Evolutionary conservation across 2,888 invertebrate genomes (phyloP).

Genomic region (Capitulum mitella): DNA sequence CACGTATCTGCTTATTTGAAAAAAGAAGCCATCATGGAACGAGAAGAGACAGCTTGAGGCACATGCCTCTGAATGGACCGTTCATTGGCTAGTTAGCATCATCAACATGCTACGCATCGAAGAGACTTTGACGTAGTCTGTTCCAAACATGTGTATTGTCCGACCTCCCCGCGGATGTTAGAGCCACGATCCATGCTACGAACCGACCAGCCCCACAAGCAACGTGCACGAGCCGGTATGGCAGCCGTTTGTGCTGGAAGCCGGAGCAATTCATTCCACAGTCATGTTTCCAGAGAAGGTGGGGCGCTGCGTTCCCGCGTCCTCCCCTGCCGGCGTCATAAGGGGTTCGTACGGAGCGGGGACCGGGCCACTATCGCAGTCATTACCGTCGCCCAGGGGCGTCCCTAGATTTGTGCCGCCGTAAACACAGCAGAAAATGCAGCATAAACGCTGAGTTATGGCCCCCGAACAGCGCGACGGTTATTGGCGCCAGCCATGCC

Average conservation of each 20-base stretch:
- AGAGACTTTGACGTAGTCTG: no score
- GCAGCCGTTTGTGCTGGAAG: background rate
- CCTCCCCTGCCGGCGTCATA: background rate
- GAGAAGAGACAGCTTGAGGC: no score
- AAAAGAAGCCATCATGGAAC: no score
- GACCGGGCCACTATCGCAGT: background rate
- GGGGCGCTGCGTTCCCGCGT: background rate
- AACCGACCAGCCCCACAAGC: no score
- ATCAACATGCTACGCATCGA: no score
- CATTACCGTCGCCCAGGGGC: background rate
- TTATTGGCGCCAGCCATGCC: background rate
- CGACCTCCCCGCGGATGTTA: no score
- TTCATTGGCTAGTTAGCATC: no score
- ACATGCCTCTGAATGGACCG: no score
- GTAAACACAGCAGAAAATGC: constrained; percentile 15
- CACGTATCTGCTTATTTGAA: no score
- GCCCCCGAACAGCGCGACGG: background rate
- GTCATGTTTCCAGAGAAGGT: background rate
- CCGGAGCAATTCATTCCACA: background rate
- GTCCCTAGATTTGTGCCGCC: background rate
- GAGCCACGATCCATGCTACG: no score
- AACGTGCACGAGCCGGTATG: background rate
- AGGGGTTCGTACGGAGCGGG: background rate
- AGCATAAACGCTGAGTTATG: background rate
- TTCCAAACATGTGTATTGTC: no score